phyloP scores from a whole-genome alignment of 2,797 vertebrate genomes.

The Hylomyscus alleni region DNA sequence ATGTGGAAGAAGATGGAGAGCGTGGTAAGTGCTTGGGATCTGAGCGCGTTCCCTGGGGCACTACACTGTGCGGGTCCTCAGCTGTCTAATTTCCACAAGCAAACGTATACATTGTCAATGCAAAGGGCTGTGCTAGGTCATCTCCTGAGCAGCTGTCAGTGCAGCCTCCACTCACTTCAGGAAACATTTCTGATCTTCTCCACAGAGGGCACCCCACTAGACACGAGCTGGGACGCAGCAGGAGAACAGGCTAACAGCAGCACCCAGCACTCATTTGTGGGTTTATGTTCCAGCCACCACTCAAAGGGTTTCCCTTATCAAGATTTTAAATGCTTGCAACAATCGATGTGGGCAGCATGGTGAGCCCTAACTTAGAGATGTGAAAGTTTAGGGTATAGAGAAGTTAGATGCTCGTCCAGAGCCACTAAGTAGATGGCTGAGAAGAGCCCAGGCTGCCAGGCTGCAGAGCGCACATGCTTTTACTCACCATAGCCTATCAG shows the following conservation, averaged over 20 bases:
- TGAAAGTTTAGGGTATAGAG: neutral
- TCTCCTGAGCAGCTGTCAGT: neutral
- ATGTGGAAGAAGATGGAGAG: slow-evolving; percentile 97
- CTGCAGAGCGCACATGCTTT: neutral
- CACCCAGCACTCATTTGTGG: neutral
- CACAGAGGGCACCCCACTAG: accelerated
- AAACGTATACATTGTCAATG: neutral
- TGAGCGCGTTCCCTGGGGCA: accelerated
- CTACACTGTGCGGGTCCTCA: accelerated
- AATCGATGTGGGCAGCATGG: neutral
- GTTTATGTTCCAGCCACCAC: neutral
- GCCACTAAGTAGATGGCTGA: neutral
- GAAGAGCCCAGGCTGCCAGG: neutral
- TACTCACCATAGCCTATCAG: neutral
- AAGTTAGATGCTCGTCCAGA: neutral
- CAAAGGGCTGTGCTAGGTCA: neutral
- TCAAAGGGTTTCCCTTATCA: neutral
- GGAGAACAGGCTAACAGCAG: neutral
- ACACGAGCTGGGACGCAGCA: accelerated
- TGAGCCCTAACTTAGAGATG: neutral
- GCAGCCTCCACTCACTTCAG: neutral
- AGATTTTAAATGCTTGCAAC: neutral
- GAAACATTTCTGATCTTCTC: neutral
- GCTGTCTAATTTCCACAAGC: neutral
- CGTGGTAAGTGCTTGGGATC: slow-evolving; percentile 91